Percentiles rank a stretch among this genome's conserved stretches.
These are phyloP conservation scores for Gila robusta DNA, from an alignment of 2,797 vertebrate genomes.

Conservation along the genomic window DNA sequence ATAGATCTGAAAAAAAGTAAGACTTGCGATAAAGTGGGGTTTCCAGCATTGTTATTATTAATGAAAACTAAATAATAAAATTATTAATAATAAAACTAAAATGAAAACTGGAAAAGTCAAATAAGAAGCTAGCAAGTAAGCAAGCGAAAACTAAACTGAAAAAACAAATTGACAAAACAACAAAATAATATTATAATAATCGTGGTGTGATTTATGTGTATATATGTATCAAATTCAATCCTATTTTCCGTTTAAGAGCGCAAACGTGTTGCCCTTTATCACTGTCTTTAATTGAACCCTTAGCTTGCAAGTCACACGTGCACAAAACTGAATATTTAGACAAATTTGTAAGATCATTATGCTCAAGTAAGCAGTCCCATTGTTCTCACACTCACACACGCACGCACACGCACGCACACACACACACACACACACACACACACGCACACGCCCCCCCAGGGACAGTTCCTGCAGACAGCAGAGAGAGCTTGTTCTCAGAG, in stretches of 20 bases:
- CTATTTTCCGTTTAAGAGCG: background rate
- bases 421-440: background rate
- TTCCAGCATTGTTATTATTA: conserved; percentile 15
- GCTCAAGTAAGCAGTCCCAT: conserved; percentile 39
- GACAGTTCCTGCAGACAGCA: conserved; percentile 30
- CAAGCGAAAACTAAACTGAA: background rate
- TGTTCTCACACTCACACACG: background rate
- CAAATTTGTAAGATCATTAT: conserved; percentile 22
- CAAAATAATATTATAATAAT: background rate
- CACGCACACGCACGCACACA: background rate
- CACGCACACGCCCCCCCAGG: background rate
- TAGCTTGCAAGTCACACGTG: background rate
- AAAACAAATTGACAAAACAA: background rate
- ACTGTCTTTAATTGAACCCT: background rate
- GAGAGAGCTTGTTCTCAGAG: conserved; percentile 61
- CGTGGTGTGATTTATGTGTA: conserved; percentile 29
- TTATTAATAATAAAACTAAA: too few relatives aligned
- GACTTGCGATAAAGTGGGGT: background rate
- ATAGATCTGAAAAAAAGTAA: background rate
- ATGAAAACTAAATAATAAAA: background rate
- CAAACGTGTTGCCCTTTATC: background rate
- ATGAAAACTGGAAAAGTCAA: background rate
- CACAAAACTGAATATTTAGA: conserved; percentile 52
- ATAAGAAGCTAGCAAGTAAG: background rate
- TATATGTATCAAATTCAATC: conserved; percentile 30